Percentiles rank a stretch among this genome's conserved stretches.
phyloP scores from a whole-genome alignment of 1,140 invertebrate species.

The Stegodyphus dumicola region DNA sequence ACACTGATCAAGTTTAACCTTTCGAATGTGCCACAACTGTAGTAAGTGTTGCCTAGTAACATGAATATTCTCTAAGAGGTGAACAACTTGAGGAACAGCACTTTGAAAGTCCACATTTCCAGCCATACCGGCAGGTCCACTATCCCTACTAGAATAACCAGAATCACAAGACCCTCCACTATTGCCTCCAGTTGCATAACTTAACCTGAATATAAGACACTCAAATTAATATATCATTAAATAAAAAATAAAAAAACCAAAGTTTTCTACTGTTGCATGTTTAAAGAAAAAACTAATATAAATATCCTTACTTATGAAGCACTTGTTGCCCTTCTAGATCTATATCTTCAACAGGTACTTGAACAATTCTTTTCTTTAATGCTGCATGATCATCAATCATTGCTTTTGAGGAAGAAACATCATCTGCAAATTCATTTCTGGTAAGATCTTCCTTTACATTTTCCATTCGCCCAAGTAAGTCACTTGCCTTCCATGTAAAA shows the following conservation, averaged over 20 bases:
- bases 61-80: slow-evolving; percentile 84
- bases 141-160: slow-evolving; percentile 73
- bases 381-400: slow-evolving; percentile 93
- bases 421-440: slow-evolving; percentile 90
- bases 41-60: slow-evolving; percentile 89
- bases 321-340: slow-evolving; percentile 79
- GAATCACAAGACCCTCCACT: slow-evolving; percentile 69
- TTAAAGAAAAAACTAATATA: background rate
- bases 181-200: slow-evolving; percentile 66
- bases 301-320: slow-evolving; percentile 72
- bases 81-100: slow-evolving; percentile 72
- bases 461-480: slow-evolving; percentile 90
- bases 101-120: slow-evolving; percentile 77
- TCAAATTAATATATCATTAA: background rate
- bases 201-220: slow-evolving; percentile 65
- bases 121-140: slow-evolving; percentile 74
- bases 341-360: slow-evolving; percentile 92
- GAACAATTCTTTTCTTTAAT: slow-evolving; percentile 92
- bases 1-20: slow-evolving; percentile 90
- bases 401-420: slow-evolving; percentile 88
- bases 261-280: background rate
- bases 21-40: slow-evolving; percentile 93
- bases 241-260: background rate
- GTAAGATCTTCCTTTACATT: slow-evolving; percentile 83
- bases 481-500: slow-evolving; percentile 93